phyloP scores from a whole-genome alignment of 2,888 invertebrate species.

The Drosophila sordidula region DNA sequence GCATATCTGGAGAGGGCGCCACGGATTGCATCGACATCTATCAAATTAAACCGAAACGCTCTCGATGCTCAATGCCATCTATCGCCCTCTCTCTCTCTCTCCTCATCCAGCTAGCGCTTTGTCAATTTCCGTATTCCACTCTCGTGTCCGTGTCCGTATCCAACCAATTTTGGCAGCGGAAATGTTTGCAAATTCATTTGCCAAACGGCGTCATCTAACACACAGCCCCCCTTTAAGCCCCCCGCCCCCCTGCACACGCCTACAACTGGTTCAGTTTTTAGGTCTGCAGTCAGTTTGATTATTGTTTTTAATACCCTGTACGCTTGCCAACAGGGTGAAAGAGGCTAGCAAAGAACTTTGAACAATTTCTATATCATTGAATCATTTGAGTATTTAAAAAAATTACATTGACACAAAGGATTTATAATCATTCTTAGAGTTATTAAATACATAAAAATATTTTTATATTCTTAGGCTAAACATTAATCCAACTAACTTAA shows the following conservation, averaged over 20 bases:
- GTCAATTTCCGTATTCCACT: conserved; percentile 50
- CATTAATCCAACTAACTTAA: no score
- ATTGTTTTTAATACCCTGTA: conserved; percentile 40
- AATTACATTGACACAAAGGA: no score
- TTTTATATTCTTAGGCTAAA: no score
- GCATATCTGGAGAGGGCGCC: neutral
- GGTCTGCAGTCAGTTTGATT: conserved; percentile 34
- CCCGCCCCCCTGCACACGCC: neutral
- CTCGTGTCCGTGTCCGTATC: conserved; percentile 57
- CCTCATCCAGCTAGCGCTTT: conserved; percentile 4
- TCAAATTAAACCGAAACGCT: conserved; percentile 70
- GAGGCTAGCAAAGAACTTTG: neutral
- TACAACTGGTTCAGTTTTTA: conserved; percentile 14
- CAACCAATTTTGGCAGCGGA: conserved; percentile 66
- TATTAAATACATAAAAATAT: no score
- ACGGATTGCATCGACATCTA: conserved; percentile 49
- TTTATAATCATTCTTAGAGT: no score
- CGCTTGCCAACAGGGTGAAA: neutral
- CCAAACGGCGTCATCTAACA: conserved; percentile 76
- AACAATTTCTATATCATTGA: no score
- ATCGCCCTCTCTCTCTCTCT: neutral
- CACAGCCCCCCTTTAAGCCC: conserved; percentile 17
- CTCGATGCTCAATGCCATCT: neutral
- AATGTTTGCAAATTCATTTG: conserved; percentile 79
- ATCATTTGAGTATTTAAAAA: no score